Evolutionary conservation across 2,113 vertebrate species (phyloP), one percentile per base, ranked within the genome.

Genomic region (Syngnathoides biaculeatus): DNA sequence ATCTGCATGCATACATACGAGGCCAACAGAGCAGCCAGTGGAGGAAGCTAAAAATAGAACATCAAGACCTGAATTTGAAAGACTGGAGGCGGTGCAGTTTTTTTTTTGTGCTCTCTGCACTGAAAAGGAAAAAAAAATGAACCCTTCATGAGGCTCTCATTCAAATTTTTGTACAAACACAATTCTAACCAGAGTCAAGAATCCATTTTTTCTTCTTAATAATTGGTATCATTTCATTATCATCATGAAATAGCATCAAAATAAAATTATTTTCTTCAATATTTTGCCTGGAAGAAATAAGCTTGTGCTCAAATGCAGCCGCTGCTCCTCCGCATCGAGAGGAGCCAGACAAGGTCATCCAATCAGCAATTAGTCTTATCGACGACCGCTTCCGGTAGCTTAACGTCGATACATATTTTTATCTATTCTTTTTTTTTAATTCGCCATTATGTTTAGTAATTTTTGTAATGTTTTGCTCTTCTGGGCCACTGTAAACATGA

Each of bases 11-110:
- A 57, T 52, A 48, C 45, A 76, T 78, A 83, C 81, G 77, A 83
- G 85, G 79, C 73, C 68, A 48, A 70, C 86, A 56, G 40, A 62
- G 57, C 80, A 75, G 75, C 78, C 80, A 86, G 87, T 78, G 78
- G 76, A 69, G 45, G 53, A 30, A 45, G 80, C 88, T 91, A 92
- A 90, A 90, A 91, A 88, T 92, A 91, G 72, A 67, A 22, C 68
- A 55, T 73, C 79, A 79, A 87, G 89, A 86, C 86, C 89, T 86
- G 82, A 86, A 88, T 89, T 82, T 76, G 72, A 84, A 73, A 83
- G 76, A 78, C 74, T 77, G 72, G 83, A 84, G 75, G 79, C 76
- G 77, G 60, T 38, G 24, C 60, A 62, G 60, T 43, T 26, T 62
- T 62, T 42, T 43, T 26, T 57, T 30, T 62, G n/a, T 26, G 60